A percentile compares a stretch with the other conserved stretches of the same genome.
Conservation (phyloP, 2,113 vertebrate species). For the Siniperca chuatsi region DNA sequence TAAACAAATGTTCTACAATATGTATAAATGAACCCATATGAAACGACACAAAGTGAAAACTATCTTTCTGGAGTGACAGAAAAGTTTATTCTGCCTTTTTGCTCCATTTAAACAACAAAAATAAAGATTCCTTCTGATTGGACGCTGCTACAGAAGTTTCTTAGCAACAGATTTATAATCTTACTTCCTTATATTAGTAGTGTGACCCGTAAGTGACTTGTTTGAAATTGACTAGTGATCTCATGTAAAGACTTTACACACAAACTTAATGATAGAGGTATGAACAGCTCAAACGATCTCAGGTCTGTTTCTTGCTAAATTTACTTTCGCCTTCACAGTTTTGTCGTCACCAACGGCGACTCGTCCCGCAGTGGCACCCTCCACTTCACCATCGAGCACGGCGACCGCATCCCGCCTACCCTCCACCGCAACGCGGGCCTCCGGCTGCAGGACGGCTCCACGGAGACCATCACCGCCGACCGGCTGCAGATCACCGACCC, state of each 20-base stretch:
- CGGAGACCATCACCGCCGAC: slow-evolving; percentile 58
- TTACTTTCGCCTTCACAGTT: slow-evolving; percentile 71
- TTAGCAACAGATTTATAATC: neutral
- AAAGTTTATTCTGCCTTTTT: neutral
- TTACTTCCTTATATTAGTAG: neutral
- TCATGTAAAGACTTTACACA: neutral
- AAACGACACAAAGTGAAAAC: neutral
- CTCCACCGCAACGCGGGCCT: slow-evolving; percentile 76
- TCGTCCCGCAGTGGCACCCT: slow-evolving; percentile 70
- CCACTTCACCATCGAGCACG: slow-evolving; percentile 71
- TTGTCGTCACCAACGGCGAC: slow-evolving; percentile 82
- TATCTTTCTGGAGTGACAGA: neutral
- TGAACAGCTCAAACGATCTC: neutral
- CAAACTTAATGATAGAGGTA: too few species aligned
- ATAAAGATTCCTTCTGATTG: neutral
- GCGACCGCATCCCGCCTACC: slow-evolving; percentile 74
- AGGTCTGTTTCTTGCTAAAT: neutral
- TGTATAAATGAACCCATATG: neutral
- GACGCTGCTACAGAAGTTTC: neutral
- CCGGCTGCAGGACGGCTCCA: slow-evolving; percentile 68
- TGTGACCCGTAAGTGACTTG: neutral
- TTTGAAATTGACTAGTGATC: neutral
- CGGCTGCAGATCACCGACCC: slow-evolving; percentile 80
- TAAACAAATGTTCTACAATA: neutral
- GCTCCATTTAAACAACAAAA: neutral